Evolutionary conservation across 1,140 invertebrate species (phyloP).

Genomic region (Phocides pigmalion): DNA sequence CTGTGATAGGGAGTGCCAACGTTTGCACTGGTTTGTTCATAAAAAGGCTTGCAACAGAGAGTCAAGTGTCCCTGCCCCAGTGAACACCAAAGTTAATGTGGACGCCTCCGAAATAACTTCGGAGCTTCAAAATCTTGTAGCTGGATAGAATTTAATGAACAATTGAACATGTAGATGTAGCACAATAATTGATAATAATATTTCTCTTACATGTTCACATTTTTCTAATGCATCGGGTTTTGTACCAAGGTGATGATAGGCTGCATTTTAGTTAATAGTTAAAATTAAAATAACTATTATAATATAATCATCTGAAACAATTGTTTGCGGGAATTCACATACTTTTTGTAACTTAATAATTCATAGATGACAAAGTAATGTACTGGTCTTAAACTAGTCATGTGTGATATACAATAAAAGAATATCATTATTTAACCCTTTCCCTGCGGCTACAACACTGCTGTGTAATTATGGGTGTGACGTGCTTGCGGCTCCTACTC

Average conservation of each 20-base stretch:
- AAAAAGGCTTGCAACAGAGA: constrained; percentile 92
- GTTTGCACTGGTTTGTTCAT: constrained; percentile 97
- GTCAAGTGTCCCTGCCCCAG: constrained; percentile 63
- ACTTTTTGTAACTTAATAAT: neutral
- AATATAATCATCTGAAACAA: neutral
- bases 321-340: neutral
- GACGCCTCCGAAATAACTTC: constrained; percentile 75
- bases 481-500: no score
- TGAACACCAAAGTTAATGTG: constrained; percentile 61
- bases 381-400: constrained; percentile 2
- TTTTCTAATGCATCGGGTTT: constrained; percentile 12
- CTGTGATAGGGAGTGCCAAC: constrained; percentile 97
- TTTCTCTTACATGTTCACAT: constrained; percentile 20
- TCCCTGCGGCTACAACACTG: no score
- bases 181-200: constrained; percentile 24
- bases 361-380: neutral
- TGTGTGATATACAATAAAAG: neutral
- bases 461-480: no score
- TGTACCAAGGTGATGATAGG: constrained; percentile 2
- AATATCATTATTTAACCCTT: no score
- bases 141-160: constrained; percentile 52
- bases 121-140: constrained; percentile 77
- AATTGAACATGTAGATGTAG: constrained; percentile 16
- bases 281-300: neutral
- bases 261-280: constrained; percentile 2